Evolutionary conservation across 1,140 invertebrate genomes (phyloP).

Genomic region (Oryctes rhinoceros): DNA sequence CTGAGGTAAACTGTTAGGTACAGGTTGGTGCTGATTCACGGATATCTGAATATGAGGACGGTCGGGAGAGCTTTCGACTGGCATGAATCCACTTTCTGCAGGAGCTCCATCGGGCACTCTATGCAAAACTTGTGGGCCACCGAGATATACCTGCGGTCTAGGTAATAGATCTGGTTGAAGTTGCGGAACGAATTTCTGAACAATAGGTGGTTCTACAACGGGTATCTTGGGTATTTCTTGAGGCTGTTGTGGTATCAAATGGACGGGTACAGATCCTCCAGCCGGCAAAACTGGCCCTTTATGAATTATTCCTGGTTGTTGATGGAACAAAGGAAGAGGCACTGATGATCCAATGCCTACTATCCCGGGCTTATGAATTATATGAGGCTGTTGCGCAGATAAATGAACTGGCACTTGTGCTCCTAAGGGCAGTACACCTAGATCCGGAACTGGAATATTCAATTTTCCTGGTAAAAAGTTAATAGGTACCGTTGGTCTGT

Average conservation of each 20-base stretch:
- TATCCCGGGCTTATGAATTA: conserved; percentile 9
- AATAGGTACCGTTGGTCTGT: not conserved
- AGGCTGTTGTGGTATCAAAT: not conserved
- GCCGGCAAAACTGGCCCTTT: not conserved
- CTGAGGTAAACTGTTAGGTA: not conserved
- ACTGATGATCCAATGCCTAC: not conserved
- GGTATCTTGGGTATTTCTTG: not conserved
- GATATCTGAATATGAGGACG: conserved; percentile 1
- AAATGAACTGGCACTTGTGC: conserved; percentile 33
- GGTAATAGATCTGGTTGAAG: not conserved
- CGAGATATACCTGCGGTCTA: not conserved
- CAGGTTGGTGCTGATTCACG: conserved; percentile 11
- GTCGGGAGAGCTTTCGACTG: not conserved
- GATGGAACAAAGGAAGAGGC: not conserved
- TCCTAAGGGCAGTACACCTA: conserved; percentile 35
- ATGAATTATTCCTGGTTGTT: conserved; percentile 9
- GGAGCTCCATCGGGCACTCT: not conserved
- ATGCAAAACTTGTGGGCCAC: not conserved
- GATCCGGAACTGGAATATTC: conserved; percentile 38
- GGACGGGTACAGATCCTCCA: not conserved
- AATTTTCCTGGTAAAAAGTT: conserved; percentile 16
- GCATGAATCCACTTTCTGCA: not conserved
- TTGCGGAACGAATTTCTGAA: not conserved
- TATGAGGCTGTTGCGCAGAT: conserved; percentile 5
- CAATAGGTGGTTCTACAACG: not conserved